Evolutionary conservation across 2,113 vertebrate genomes (phyloP), one percentile per base, ranked within the genome.

Genomic region (Calypte anna): DNA sequence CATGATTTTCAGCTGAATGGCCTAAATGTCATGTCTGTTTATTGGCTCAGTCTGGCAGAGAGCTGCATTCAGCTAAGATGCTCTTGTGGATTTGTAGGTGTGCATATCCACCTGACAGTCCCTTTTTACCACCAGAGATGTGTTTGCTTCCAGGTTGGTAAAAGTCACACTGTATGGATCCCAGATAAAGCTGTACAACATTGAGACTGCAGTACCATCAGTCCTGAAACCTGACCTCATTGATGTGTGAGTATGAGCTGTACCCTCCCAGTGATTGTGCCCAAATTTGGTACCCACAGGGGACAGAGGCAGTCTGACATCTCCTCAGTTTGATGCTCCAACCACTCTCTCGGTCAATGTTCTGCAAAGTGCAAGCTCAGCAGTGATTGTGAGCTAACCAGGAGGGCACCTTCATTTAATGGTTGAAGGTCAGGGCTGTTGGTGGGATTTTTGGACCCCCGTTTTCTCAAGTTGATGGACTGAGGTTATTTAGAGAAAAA

Each of bases 181-280:
- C 82, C 99, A 99, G 93, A 99, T 99, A 83, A 99, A 99, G 69
- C 96, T 99, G 88, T 99, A 99, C 93, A 99, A 99, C 97, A 98
- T 99, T 31, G 99, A 99, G 96, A 99, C 99, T 7, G 99, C 99
- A 3, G 99, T 99, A 88, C 99, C 99, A 43, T 99, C 99, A 16
- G 99, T 99, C 25, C 93, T 99, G 89, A 99, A 99, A 93, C 99
- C 99, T 7, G 99, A 99, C 97, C 99, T 99, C 78, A 99, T 98
- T 13, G 99, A 99, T 53, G 99, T 99, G 99, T 99, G 96, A 99
- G 99, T 99, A 94, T 54, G 44, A 53, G 55, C 5, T 8, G 10
- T 1, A 7, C 22, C 2, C 46, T 78, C 25, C 33, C 7, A 21
- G 14, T 8, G 18, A 2, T 9, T 3, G 13, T 24, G 3, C n/a